These are phyloP conservation scores for Philopotamus ludificatus DNA, from an alignment of 1,140 invertebrate species.

Conservation along the genomic window DNA sequence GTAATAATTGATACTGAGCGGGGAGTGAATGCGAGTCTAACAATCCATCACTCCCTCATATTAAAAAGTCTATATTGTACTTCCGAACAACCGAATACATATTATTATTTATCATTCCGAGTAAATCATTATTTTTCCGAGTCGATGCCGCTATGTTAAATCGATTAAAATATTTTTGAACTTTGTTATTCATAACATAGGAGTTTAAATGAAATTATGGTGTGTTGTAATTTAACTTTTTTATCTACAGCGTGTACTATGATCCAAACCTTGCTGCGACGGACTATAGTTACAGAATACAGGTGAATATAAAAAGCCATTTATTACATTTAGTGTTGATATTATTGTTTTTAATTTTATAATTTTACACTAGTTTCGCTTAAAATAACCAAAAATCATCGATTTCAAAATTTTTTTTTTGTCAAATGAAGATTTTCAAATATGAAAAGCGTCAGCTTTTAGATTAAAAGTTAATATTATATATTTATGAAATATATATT, in stretches of 20 bases:
- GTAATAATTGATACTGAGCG: too few species aligned
- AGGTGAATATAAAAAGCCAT: constrained; percentile 63
- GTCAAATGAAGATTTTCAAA: background rate
- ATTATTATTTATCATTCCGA: too few species aligned
- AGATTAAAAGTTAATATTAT: background rate
- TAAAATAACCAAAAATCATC: background rate
- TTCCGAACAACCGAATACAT: too few species aligned
- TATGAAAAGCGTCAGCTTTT: background rate
- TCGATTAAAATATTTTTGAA: too few species aligned
- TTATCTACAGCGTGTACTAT: constrained; percentile 82
- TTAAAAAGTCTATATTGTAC: too few species aligned
- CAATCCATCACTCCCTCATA: too few species aligned
- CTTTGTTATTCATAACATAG: too few species aligned
- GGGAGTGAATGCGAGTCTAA: too few species aligned
- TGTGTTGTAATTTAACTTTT: constrained; percentile 44
- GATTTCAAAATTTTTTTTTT: background rate
- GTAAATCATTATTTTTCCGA: too few species aligned
- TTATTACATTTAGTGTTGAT: background rate
- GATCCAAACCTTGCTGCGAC: constrained; percentile 90
- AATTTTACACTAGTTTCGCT: constrained; percentile 1
- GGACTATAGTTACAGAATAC: constrained; percentile 87
- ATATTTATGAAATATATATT: background rate
- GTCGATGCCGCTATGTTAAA: too few species aligned
- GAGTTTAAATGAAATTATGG: too few species aligned
- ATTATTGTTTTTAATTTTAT: background rate